These are phyloP conservation scores for Agrilus cyanescens DNA, from an alignment of 2,888 invertebrate species.

Conservation along the genomic window DNA sequence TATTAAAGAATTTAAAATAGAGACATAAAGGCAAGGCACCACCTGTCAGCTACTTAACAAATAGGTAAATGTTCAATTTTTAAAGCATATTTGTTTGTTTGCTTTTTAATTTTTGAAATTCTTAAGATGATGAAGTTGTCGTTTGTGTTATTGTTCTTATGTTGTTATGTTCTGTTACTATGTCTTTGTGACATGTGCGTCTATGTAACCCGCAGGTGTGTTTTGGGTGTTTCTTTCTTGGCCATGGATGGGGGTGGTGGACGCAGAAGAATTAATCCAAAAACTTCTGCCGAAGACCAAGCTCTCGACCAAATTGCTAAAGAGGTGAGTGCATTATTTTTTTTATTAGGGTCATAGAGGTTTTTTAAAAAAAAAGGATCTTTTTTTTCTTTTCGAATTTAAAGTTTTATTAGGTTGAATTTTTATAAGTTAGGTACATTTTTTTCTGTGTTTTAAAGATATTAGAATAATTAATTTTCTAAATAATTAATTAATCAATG, in stretches of 20 bases:
- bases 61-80: background rate
- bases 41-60: background rate
- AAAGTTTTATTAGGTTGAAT: no score
- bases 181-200: slow-evolving; percentile 7
- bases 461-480: no score
- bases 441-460: no score
- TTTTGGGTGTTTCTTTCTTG: slow-evolving; percentile 17
- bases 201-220: slow-evolving; percentile 18
- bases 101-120: slow-evolving; percentile 1
- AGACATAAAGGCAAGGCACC: background rate
- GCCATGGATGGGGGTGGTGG: slow-evolving; percentile 39
- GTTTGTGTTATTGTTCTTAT: slow-evolving; percentile 6
- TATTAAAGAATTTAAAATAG: no score
- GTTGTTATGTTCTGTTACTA: slow-evolving; percentile 10
- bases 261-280: slow-evolving; percentile 68
- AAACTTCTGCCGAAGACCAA: slow-evolving; percentile 94
- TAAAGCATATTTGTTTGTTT: background rate
- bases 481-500: no score
- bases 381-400: no score
- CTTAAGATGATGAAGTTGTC: slow-evolving; percentile 5
- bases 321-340: slow-evolving; percentile 57
- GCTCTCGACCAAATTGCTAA: slow-evolving; percentile 94
- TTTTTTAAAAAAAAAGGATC: background rate
- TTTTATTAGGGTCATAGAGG: background rate
- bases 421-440: no score